A percentile compares a stretch with the other conserved stretches of the same genome.
phyloP scores from a whole-genome alignment of 2,888 invertebrate species.

The Marronus borbonicus region DNA sequence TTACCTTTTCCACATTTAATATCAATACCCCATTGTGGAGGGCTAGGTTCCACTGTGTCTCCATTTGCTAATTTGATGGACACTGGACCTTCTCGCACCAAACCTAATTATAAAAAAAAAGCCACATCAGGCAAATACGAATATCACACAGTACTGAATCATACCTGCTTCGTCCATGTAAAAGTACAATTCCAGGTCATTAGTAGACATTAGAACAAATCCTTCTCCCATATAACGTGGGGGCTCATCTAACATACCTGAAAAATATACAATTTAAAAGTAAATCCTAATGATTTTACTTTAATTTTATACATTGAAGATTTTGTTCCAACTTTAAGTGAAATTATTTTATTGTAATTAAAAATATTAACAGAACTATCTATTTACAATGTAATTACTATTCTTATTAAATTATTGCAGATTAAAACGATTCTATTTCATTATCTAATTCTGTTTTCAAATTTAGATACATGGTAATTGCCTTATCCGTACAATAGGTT shows the following conservation, averaged over 20 bases:
- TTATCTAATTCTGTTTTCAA: neutral
- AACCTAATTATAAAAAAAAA: slow-evolving; percentile 65
- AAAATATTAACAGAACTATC: too few species aligned
- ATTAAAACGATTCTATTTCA: slow-evolving; percentile 35
- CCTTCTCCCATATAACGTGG: slow-evolving; percentile 99
- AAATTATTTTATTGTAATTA: too few species aligned
- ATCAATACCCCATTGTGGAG: slow-evolving; percentile 96
- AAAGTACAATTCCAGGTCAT: slow-evolving; percentile 94
- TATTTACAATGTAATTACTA: too few species aligned
- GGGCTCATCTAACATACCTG: slow-evolving; percentile 90
- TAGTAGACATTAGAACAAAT: slow-evolving; percentile 96
- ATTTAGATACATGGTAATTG: slow-evolving; percentile 10
- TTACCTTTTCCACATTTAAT: slow-evolving; percentile 93
- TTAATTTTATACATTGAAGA: too few species aligned
- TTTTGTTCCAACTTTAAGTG: too few species aligned
- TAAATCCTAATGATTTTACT: too few species aligned
- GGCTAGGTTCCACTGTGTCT: slow-evolving; percentile 92
- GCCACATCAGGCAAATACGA: neutral
- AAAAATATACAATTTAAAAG: slow-evolving; percentile 2
- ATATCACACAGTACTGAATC: neutral
- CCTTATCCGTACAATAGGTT: neutral
- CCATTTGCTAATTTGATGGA: slow-evolving; percentile 92
- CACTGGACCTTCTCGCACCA: slow-evolving; percentile 94
- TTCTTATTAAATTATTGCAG: neutral
- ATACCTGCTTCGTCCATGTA: slow-evolving; percentile 97